phyloP scores from a whole-genome alignment of 2,888 invertebrate genomes.

The Eilema griseolum region DNA sequence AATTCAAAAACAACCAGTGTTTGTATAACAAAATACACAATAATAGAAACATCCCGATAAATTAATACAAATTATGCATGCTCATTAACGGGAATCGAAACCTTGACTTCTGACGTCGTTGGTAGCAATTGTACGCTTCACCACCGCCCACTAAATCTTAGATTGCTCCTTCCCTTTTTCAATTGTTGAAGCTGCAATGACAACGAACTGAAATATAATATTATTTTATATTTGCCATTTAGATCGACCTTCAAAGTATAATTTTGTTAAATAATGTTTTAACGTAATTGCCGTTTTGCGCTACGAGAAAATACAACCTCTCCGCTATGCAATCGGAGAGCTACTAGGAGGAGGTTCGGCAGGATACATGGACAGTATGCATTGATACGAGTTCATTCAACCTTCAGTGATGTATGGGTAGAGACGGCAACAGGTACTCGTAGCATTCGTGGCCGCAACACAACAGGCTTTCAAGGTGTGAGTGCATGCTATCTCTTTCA shows the following conservation, averaged over 20 bases:
- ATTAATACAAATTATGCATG: no score
- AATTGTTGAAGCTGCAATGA: background rate
- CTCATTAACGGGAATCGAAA: no score
- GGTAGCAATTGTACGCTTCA: background rate
- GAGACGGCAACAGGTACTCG: constrained; percentile 19
- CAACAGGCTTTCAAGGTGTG: constrained; percentile 9
- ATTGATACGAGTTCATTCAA: constrained; percentile 15
- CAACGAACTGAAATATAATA: no score
- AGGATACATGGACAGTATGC: background rate
- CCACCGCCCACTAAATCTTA: background rate
- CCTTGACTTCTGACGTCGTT: no score
- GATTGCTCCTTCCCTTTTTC: background rate
- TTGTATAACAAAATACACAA: no score
- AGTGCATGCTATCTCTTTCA: constrained; percentile 18
- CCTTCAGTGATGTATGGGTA: constrained; percentile 1
- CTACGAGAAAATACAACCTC: background rate
- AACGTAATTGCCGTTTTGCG: background rate
- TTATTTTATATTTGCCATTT: background rate
- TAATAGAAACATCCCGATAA: no score
- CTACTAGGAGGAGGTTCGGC: background rate
- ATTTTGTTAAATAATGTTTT: no score
- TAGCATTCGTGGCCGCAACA: background rate
- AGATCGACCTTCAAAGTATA: background rate
- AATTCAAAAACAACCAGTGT: no score
- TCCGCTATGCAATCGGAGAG: background rate